Percentiles rank a stretch among this genome's conserved stretches.
These are phyloP conservation scores for Leptinotarsa lineolata DNA, from an alignment of 1,140 invertebrate species.

Conservation along the genomic window DNA sequence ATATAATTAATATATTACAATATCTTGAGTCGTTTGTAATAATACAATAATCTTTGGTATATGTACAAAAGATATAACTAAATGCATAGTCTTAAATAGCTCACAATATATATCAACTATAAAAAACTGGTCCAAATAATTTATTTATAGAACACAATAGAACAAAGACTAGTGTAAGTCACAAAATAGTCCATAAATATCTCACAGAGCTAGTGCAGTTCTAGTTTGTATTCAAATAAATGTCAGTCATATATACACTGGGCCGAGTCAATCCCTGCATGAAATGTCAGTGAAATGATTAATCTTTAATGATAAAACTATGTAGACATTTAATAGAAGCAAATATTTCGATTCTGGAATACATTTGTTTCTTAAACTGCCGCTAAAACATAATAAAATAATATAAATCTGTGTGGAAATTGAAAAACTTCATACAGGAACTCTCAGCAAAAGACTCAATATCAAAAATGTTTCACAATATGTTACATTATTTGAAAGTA, in stretches of 20 bases:
- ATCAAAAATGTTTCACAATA: no score
- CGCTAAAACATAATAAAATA: no score
- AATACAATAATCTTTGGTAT: conserved; percentile 43
- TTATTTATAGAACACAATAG: conserved; percentile 12
- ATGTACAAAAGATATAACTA: conserved; percentile 42
- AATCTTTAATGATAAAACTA: no score
- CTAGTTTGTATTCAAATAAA: background rate
- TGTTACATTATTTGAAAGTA: no score
- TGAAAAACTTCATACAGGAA: no score
- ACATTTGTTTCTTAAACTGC: no score
- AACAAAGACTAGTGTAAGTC: conserved; percentile 29
- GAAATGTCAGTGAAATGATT: no score
- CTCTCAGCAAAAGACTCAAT: no score
- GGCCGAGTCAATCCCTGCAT: no score
- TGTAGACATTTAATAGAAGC: no score
- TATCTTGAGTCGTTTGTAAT: conserved; percentile 10
- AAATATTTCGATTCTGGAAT: no score
- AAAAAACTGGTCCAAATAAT: conserved; percentile 27
- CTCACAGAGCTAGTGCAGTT: background rate
- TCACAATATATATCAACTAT: conserved; percentile 18
- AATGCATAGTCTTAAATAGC: conserved; percentile 30
- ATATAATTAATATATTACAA: conserved; percentile 17
- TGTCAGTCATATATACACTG: conserved; percentile 9
- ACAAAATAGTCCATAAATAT: conserved; percentile 19
- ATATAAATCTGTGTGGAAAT: no score